A percentile compares a stretch with the other conserved stretches of the same genome.
Evolutionary conservation across 2,888 invertebrate genomes (phyloP).

Genomic region (Melipona beecheii): DNA sequence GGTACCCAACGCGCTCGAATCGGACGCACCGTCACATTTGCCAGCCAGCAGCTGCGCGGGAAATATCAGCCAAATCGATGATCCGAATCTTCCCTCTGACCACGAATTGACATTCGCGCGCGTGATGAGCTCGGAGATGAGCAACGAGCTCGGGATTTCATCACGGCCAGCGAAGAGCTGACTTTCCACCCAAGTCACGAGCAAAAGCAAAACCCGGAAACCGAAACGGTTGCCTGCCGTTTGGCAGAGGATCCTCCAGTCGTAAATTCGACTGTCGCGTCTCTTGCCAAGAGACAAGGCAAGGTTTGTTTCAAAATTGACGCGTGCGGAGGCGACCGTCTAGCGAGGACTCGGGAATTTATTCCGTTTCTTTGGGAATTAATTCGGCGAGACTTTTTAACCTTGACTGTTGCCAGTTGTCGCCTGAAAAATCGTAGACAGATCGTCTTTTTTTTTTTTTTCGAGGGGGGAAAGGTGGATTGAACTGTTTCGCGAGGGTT

Average conservation of each 20-base stretch:
- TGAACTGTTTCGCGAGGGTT: not conserved
- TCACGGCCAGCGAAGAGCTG: not conserved
- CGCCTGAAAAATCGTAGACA: not conserved
- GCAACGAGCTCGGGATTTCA: not conserved
- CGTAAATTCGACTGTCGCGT: conserved; percentile 42
- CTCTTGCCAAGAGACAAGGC: conserved; percentile 31
- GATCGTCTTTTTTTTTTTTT: no score
- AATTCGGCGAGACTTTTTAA: not conserved
- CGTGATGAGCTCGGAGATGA: conserved; percentile 2
- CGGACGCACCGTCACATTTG: not conserved
- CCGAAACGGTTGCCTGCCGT: not conserved
- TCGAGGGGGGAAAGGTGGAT: not conserved
- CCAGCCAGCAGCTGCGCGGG: not conserved
- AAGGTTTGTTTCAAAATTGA: conserved; percentile 35
- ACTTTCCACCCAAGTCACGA: not conserved
- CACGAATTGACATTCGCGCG: conserved; percentile 19
- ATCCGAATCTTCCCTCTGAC: not conserved
- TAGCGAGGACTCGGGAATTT: not conserved
- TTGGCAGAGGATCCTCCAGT: conserved; percentile 26
- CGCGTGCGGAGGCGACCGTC: not conserved
- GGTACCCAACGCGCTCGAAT: no score
- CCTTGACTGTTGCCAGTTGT: not conserved
- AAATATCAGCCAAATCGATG: conserved; percentile 7
- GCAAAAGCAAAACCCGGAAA: not conserved
- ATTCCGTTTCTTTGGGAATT: not conserved